These are phyloP conservation scores for Lysiphlebus fabarum DNA, from an alignment of 1,140 invertebrate species.

Conservation along the genomic window DNA sequence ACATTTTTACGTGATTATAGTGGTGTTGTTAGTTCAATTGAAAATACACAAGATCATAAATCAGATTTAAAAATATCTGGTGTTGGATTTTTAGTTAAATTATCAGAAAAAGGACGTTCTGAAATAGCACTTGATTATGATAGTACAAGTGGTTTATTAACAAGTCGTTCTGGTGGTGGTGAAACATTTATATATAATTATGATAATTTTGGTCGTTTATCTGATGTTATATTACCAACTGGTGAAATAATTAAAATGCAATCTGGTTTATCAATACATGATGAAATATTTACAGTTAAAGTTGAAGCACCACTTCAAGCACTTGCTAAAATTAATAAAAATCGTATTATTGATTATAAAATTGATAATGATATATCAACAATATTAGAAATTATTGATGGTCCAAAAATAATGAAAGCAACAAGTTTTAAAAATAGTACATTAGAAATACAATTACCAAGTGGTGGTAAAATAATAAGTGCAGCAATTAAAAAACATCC, in stretches of 20 bases:
- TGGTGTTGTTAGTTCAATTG: slow-evolving; percentile 85
- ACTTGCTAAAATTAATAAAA: slow-evolving; percentile 46
- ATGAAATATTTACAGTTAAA: slow-evolving; percentile 71
- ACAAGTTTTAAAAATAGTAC: slow-evolving; percentile 76
- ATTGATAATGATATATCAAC: slow-evolving; percentile 60
- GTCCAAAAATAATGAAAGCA: slow-evolving; percentile 66
- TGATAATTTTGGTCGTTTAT: slow-evolving; percentile 79
- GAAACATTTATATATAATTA: slow-evolving; percentile 88
- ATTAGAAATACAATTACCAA: slow-evolving; percentile 66
- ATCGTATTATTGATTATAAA: slow-evolving; percentile 48
- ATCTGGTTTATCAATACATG: slow-evolving; percentile 65
- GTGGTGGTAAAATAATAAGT: slow-evolving; percentile 68
- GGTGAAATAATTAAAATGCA: slow-evolving; percentile 80
- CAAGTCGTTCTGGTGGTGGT: slow-evolving; percentile 76
- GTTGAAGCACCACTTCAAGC: slow-evolving; percentile 56
- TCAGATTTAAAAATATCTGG: slow-evolving; percentile 84
- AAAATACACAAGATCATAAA: slow-evolving; percentile 90
- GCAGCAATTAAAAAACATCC: slow-evolving; percentile 81
- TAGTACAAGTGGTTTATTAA: slow-evolving; percentile 71
- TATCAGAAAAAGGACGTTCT: slow-evolving; percentile 75
- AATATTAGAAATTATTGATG: slow-evolving; percentile 58
- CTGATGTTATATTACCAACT: slow-evolving; percentile 81
- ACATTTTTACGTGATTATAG: slow-evolving; percentile 87
- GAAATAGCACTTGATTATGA: slow-evolving; percentile 85
- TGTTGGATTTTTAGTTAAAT: slow-evolving; percentile 78